Percentiles rank a stretch among this genome's conserved stretches.
These are phyloP conservation scores for Parauchenoglanis ngamensis DNA, from an alignment of 2,797 vertebrate genomes.

Conservation along the genomic window DNA sequence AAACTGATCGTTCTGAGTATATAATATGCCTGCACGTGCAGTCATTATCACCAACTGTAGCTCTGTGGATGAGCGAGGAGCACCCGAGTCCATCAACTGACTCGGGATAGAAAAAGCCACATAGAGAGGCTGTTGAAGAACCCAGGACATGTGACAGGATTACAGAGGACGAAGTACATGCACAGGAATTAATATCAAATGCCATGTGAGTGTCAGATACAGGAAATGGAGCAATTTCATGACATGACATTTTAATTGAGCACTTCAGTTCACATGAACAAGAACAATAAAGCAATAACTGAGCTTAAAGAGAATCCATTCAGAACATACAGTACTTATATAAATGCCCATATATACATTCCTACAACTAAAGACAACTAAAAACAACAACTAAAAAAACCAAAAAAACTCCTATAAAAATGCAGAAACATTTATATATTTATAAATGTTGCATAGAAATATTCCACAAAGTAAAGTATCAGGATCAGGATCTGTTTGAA, in stretches of 20 bases:
- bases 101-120: background rate
- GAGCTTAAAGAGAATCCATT: background rate
- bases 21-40: slow-evolving; percentile 33
- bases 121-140: background rate
- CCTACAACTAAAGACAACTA: background rate
- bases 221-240: slow-evolving; percentile 21
- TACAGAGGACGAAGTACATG: background rate
- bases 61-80: slow-evolving; percentile 7
- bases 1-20: slow-evolving; percentile 2
- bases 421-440: no score
- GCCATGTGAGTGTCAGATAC: slow-evolving; percentile 15
- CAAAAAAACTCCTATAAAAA: no score
- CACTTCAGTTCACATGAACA: background rate
- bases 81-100: background rate
- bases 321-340: background rate
- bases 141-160: slow-evolving; percentile 31
- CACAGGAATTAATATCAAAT: slow-evolving; percentile 22
- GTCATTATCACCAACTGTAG: slow-evolving; percentile 8
- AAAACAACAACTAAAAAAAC: no score
- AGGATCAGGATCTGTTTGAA: background rate
- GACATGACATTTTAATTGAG: slow-evolving; percentile 1
- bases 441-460: no score
- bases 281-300: background rate
- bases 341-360: background rate
- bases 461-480: background rate